These are phyloP conservation scores for Lasioglossum oenotherae DNA, from an alignment of 2,888 invertebrate genomes.

Conservation along the genomic window DNA sequence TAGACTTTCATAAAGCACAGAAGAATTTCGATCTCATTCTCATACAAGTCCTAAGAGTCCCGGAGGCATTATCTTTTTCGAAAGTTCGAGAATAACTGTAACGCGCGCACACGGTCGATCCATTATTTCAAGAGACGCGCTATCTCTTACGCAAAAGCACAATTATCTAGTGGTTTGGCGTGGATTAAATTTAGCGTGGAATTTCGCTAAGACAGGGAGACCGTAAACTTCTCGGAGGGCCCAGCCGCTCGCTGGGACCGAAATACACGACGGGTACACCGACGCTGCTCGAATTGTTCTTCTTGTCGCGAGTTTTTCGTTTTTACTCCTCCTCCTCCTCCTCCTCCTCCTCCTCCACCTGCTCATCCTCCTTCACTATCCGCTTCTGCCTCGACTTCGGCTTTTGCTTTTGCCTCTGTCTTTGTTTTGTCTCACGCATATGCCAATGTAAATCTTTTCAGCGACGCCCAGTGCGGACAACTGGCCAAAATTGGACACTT, in stretches of 20 bases:
- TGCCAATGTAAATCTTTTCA: slow-evolving; percentile 51
- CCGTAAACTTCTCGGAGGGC: slow-evolving; percentile 41
- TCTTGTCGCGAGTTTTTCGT: slow-evolving; percentile 15
- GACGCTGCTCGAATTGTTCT: slow-evolving; percentile 45
- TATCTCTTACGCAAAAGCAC: slow-evolving; percentile 37
- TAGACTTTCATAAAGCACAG: background rate
- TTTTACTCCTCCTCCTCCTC: background rate
- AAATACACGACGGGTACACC: slow-evolving; percentile 50
- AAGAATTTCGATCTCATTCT: background rate
- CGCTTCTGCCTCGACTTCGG: background rate
- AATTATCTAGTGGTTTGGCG: slow-evolving; percentile 46
- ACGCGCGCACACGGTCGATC: background rate
- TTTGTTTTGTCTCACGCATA: slow-evolving; percentile 4
- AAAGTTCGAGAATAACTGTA: slow-evolving; percentile 18
- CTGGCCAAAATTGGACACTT: too few relatives aligned
- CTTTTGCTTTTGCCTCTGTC: background rate
- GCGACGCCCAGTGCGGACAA: background rate
- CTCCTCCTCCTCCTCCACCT: background rate
- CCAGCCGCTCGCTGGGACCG: slow-evolving; percentile 47
- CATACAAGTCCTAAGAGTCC: too few relatives aligned
- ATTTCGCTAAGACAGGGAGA: slow-evolving; percentile 56
- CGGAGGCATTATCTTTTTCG: background rate
- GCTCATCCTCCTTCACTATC: background rate
- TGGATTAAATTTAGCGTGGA: slow-evolving; percentile 64
- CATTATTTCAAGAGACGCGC: slow-evolving; percentile 41